These are phyloP conservation scores for Drosophila micromelanica DNA, from an alignment of 1,140 invertebrate genomes.

Conservation along the genomic window DNA sequence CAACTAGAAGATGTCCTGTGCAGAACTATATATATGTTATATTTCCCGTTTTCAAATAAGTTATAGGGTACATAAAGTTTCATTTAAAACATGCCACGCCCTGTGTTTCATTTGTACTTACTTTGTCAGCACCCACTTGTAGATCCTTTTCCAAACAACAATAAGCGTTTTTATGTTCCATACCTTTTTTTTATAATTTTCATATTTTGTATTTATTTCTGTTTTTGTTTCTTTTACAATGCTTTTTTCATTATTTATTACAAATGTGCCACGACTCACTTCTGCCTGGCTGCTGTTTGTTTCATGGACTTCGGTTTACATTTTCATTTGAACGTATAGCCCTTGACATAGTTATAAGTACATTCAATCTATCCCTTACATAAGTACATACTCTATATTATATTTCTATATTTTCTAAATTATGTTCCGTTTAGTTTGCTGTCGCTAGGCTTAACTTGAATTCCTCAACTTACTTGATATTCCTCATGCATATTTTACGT, in stretches of 20 bases:
- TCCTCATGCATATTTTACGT: constrained; percentile 68
- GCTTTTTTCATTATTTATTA: constrained; percentile 52
- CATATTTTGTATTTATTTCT: constrained; percentile 50
- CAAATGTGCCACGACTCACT: constrained; percentile 54
- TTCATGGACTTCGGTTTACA: constrained; percentile 49
- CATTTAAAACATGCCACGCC: neutral
- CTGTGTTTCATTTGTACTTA: constrained; percentile 10
- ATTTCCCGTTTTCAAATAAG: too few species aligned
- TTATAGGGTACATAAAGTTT: neutral
- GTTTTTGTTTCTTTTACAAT: constrained; percentile 65
- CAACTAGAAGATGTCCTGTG: neutral
- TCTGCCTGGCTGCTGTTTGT: constrained; percentile 32
- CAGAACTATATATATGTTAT: too few species aligned
- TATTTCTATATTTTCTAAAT: constrained; percentile 43
- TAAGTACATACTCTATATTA: constrained; percentile 38
- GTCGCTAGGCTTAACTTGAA: constrained; percentile 53
- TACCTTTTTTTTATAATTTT: constrained; percentile 55
- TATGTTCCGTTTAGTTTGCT: constrained; percentile 43
- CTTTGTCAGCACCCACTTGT: neutral
- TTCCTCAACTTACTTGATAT: constrained; percentile 50
- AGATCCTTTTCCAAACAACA: constrained; percentile 2
- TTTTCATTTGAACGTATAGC: constrained; percentile 25
- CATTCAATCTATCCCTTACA: constrained; percentile 46
- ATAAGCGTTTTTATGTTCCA: constrained; percentile 22
- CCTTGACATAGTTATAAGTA: constrained; percentile 52